These are phyloP conservation scores for Poecilus cupreus DNA, from an alignment of 2,888 invertebrate genomes.

Conservation along the genomic window DNA sequence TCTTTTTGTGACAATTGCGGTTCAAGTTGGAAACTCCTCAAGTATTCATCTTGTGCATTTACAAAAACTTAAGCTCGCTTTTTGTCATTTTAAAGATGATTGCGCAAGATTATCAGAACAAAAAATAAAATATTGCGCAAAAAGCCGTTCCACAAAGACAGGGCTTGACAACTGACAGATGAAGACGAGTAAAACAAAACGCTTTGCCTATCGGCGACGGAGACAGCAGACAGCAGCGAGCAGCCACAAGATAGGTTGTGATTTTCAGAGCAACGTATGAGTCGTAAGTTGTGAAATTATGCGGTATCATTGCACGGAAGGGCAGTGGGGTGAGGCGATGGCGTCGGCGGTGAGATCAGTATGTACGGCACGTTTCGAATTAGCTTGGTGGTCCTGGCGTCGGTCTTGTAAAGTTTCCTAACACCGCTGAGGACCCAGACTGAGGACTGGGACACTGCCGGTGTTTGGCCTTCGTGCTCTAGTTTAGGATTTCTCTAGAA, in stretches of 20 bases:
- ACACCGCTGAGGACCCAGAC: not conserved
- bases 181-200: slow-evolving; percentile 35
- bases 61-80: slow-evolving; percentile 2
- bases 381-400: slow-evolving; percentile 47
- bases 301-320: slow-evolving; percentile 67
- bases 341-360: slow-evolving; percentile 16
- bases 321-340: not conserved
- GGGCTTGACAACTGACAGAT: slow-evolving; percentile 26
- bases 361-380: slow-evolving; percentile 54
- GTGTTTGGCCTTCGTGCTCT: not conserved
- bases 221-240: no score
- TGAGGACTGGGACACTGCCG: not conserved
- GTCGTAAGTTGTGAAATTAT: slow-evolving; percentile 69
- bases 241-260: not conserved
- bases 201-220: not conserved
- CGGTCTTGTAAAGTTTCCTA: slow-evolving; percentile 44
- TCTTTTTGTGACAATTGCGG: not conserved
- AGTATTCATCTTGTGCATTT: slow-evolving; percentile 17
- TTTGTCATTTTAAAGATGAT: slow-evolving; percentile 28
- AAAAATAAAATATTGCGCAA: slow-evolving; percentile 38
- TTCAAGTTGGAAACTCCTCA: not conserved
- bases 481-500: slow-evolving; percentile 6
- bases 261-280: slow-evolving; percentile 58
- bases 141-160: slow-evolving; percentile 19
- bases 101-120: slow-evolving; percentile 24